phyloP scores from a whole-genome alignment of 2,113 vertebrate species.

The Lonchura striata region DNA sequence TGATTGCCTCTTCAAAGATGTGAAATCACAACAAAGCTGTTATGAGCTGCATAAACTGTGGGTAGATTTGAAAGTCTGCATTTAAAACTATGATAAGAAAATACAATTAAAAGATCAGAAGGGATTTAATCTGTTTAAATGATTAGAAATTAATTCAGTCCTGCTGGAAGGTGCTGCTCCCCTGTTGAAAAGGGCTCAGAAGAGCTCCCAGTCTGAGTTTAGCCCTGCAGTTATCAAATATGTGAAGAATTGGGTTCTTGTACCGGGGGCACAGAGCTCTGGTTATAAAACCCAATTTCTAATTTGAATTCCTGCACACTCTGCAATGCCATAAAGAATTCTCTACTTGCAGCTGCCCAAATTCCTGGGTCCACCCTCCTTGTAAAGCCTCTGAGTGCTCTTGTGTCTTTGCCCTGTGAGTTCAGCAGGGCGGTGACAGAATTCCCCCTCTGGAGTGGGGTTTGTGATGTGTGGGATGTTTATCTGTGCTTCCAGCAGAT shows the following conservation, averaged over 20 bases:
- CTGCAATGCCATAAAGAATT: neutral
- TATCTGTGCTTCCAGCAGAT: neutral
- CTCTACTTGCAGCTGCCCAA: neutral
- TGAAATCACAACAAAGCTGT: neutral
- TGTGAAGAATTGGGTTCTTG: rapidly evolving
- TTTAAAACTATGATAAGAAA: neutral
- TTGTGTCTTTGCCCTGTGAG: neutral
- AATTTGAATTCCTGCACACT: neutral
- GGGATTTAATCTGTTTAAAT: neutral
- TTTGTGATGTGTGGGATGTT: neutral
- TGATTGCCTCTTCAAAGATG: neutral
- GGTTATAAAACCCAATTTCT: neutral
- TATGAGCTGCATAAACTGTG: neutral
- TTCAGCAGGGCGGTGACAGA: neutral
- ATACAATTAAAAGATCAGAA: neutral
- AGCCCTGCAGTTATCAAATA: neutral
- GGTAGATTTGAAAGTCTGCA: neutral
- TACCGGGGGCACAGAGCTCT: neutral
- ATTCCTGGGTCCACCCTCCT: too few relatives aligned
- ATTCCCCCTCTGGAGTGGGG: neutral
- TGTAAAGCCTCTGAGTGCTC: neutral
- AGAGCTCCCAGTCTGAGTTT: neutral
- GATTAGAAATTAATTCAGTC: neutral
- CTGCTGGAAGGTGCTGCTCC: neutral
- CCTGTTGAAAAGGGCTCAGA: neutral